Evolutionary conservation across 2,113 vertebrate species (phyloP).

Genomic region (Clarias gariepinus): DNA sequence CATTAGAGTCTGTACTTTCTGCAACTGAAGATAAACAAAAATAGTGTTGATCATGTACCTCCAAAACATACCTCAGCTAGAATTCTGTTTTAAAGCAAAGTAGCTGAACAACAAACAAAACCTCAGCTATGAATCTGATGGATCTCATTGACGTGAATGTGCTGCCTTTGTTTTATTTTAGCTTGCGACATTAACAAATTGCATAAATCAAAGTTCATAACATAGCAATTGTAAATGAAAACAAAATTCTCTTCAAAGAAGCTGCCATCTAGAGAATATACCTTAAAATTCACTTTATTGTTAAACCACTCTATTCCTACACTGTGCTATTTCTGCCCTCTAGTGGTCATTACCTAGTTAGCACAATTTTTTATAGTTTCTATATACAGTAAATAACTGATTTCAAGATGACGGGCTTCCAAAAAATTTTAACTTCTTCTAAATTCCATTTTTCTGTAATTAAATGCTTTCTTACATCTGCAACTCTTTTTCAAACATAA

Average conservation of each 20-base stretch:
- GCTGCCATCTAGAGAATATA: not conserved
- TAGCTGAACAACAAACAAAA: not conserved
- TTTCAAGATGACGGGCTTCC: not conserved
- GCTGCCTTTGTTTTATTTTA: not conserved
- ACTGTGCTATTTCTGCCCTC: conserved; percentile 4
- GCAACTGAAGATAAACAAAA: not conserved
- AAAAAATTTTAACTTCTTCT: too few species aligned
- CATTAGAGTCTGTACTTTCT: not conserved
- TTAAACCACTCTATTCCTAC: not conserved
- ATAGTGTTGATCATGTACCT: not conserved
- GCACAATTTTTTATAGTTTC: not conserved
- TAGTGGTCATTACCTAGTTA: not conserved
- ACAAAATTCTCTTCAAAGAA: not conserved
- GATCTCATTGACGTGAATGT: not conserved
- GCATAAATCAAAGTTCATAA: not conserved
- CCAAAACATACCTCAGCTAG: not conserved
- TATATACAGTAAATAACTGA: not conserved
- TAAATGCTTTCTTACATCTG: conserved; percentile 19
- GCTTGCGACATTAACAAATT: not conserved
- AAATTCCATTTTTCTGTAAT: too few species aligned
- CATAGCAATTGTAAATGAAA: not conserved
- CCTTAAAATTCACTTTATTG: not conserved
- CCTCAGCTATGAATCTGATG: not conserved
- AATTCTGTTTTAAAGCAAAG: not conserved
- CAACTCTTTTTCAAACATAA: not conserved